These are phyloP conservation scores for Lasioglossum zephyrum DNA, from an alignment of 2,888 invertebrate genomes.

Conservation along the genomic window DNA sequence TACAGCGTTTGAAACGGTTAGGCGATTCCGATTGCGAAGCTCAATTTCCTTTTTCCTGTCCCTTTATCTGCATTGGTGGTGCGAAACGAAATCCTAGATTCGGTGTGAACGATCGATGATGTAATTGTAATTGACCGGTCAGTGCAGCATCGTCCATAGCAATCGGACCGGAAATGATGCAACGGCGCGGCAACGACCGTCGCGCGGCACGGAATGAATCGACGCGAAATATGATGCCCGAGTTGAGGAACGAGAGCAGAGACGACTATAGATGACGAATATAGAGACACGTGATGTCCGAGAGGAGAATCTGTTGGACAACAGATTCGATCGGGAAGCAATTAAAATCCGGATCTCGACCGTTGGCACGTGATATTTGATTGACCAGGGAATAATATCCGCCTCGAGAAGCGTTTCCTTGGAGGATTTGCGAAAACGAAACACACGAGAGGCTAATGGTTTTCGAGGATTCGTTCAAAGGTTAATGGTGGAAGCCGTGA, in stretches of 20 bases:
- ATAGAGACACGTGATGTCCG: background rate
- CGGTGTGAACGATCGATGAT: conserved; percentile 16
- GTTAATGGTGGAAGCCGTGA: background rate
- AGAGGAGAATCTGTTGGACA: background rate
- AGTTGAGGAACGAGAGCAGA: background rate
- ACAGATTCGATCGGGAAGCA: conserved; percentile 59
- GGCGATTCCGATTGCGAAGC: background rate
- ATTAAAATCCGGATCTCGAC: conserved; percentile 63
- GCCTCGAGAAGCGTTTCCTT: conserved; percentile 25
- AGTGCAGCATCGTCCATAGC: background rate
- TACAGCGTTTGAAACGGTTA: background rate
- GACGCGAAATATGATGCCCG: background rate
- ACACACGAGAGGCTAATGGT: background rate
- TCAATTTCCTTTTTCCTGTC: conserved; percentile 13
- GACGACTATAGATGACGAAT: background rate
- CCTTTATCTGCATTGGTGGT: background rate
- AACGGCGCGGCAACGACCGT: conserved; percentile 20
- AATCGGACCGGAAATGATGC: conserved; percentile 41
- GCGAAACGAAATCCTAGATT: background rate
- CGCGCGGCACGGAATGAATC: background rate
- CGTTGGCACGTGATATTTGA: conserved; percentile 57
- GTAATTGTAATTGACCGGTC: conserved; percentile 6
- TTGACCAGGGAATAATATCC: conserved; percentile 66
- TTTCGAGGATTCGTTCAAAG: background rate
- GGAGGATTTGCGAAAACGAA: conserved; percentile 24